Base-by-base conservation (phyloP, 30 jellyfish, hydroid and myxozoan species). In the Catostylus mosaicus region DNA sequence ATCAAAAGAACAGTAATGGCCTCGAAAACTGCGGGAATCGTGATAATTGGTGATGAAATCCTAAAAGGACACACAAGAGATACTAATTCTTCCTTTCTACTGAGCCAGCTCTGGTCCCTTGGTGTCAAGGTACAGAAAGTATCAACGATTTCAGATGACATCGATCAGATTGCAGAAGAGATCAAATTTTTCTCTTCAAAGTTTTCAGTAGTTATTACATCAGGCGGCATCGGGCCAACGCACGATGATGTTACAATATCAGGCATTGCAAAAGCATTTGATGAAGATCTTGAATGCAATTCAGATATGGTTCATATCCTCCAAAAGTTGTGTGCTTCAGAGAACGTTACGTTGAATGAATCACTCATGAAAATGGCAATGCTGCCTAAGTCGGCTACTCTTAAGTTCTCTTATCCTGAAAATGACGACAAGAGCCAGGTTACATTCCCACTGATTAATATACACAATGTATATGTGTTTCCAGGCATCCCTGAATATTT, bases 161-260 rank as follows among this genome's bases (percentile, higher is more conserved):
- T 75, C 45, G 83, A 94, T 2, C 75, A 45, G 22, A 94, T 94
- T 24, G 91, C 95, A 11, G 68, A 72, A 2, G 89, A 77, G 54
- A 89, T 94, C 6, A 36, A 47, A 24, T 50, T 51, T 26, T 94
- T 94, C 63, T 88, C 99, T 7, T 23, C 66, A 2, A 64, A 63
- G 26, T 88, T 88, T 69, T 38, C 86, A 43, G 19, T 82, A 59
- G 97, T 94, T 29, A 43, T 94, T 7, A 75, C 97, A 0, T 66
- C 95, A 16, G 99, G 99, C 33, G 99, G 99, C 29, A 84, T 94
- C 7, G 99, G 99, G n/a, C 97, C 97, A 34, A 94, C 99, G 0
- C 99, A 94, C 46, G 99, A 94, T 70, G 99, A 94, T 54, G 94
- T 88, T 19, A 94, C 99, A 56, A 48, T 82, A 43, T 74, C 84